Conservation (phyloP, 2,888 invertebrate genomes). For the Tachystola acroxantha region DNA sequence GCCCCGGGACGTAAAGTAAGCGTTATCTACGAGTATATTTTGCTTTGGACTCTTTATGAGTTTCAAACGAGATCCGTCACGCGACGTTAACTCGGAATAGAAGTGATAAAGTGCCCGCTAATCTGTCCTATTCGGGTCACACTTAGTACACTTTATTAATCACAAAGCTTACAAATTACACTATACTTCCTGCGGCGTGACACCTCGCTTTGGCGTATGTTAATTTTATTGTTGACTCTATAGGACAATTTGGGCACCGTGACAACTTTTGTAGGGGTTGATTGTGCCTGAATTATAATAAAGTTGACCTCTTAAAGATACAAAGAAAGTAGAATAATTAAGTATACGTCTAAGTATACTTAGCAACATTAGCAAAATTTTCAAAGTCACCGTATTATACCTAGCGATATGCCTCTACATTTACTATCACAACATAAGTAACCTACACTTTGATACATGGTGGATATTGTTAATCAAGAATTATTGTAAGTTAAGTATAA, state of each 20-base stretch:
- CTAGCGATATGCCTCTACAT: no score
- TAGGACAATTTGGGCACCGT: constrained; percentile 62
- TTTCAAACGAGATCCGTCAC: constrained; percentile 78
- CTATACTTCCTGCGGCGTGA: constrained; percentile 72
- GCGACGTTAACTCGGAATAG: constrained; percentile 75
- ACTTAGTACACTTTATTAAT: constrained; percentile 78
- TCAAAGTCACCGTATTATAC: no score
- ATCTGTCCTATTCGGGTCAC: constrained; percentile 77
- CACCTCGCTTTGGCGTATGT: constrained; percentile 67
- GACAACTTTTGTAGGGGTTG: constrained; percentile 59
- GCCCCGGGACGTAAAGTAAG: constrained; percentile 69
- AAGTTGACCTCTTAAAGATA: constrained; percentile 1
- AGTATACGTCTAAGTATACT: neutral
- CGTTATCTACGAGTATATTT: constrained; percentile 75
- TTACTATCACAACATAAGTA: no score
- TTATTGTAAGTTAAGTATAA: no score
- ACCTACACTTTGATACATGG: no score
- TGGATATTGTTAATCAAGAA: no score
- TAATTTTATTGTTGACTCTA: constrained; percentile 71
- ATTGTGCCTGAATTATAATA: constrained; percentile 17
- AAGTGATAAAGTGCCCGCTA: constrained; percentile 78
- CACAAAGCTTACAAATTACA: constrained; percentile 78
- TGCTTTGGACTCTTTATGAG: constrained; percentile 78
- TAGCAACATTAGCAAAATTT: no score
- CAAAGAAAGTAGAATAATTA: neutral